Evolutionary conservation across 1,140 invertebrate genomes (phyloP), one percentile per base, ranked within the genome.

Genomic region (Homarus americanus): DNA sequence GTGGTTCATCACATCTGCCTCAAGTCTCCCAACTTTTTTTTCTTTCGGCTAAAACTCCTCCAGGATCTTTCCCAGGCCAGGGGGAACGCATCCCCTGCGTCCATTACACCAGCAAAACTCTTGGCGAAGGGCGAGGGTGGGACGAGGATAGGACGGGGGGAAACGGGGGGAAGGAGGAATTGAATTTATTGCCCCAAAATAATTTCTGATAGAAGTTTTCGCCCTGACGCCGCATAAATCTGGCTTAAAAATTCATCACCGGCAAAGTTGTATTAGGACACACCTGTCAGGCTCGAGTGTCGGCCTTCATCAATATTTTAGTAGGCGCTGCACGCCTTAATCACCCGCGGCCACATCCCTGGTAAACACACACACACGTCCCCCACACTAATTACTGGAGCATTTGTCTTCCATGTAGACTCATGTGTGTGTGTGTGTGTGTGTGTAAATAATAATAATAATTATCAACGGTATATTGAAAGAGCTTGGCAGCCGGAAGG

Each of bases 191-290:
- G 63, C 28, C 12, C 24, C 28, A 9, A 69, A 69, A 69, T 69
- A 32, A 69, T 69, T 69, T 69, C 63, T 28, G 63, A 69, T 32
- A 5, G 28, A 69, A 69, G 63, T 34, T 69, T 69, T 69, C n/a
- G n/a, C 7, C 63, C 63, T 69, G n/a, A 69, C n/a, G 63, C 12
- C 63, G n/a, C 63, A 69, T 69, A 69, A 69, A 69, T 32, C 63
- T 10, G 63, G n/a, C 63, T 69, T 69, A 10, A 32, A 69, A 69
- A 69, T 69, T 69, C 63, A 69, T 69, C 63, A 49, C 63, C 28
- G n/a, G 9, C n/a, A 69, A 32, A 69, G 63, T 69, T 69, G 63
- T 28, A 28, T 69, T 69, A 69, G 7, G 63, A 32, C 28, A 32
- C 63, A 69, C 12, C 63, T 28, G 63, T 69, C 63, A 69, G 63